Percentiles rank a stretch among this genome's conserved stretches.
Conservation (phyloP, 2,797 vertebrate species). For the Chiroxiphia lanceolata region DNA sequence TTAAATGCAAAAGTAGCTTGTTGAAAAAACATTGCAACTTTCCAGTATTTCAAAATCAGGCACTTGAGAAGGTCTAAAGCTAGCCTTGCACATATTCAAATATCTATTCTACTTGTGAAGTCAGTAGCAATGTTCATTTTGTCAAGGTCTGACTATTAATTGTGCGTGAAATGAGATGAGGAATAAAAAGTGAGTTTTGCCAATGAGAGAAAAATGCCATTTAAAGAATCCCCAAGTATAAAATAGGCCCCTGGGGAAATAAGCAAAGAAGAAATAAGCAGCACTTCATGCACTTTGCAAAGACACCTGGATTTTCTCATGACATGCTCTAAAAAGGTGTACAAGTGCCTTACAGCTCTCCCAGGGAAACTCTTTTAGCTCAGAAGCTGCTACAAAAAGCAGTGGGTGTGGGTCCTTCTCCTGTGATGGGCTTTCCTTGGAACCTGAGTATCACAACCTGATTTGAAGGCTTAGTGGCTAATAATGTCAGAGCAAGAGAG, state of each 20-base stretch:
- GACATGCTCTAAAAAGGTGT: not conserved
- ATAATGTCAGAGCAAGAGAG: not conserved
- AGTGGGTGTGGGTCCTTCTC: fast-evolving
- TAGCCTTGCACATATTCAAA: not conserved
- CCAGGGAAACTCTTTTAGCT: not conserved
- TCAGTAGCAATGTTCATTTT: not conserved
- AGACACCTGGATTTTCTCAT: not conserved
- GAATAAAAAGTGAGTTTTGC: not conserved
- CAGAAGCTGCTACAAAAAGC: not conserved
- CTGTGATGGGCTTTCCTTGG: not conserved
- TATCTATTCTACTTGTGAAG: not conserved
- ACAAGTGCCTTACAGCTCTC: not conserved
- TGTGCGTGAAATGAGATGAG: not conserved
- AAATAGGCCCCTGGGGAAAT: not conserved
- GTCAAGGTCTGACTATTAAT: not conserved
- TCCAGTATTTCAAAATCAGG: not conserved
- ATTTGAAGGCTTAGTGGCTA: not conserved
- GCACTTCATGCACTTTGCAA: not conserved
- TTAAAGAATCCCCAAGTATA: not conserved
- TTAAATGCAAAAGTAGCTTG: not conserved
- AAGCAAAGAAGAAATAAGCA: not conserved
- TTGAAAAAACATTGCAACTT: not conserved
- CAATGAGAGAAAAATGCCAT: not conserved
- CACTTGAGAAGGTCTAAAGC: not conserved
- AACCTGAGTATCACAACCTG: not conserved